Conservation (phyloP, 2,113 vertebrate genomes). For the Sylvietta virens region DNA sequence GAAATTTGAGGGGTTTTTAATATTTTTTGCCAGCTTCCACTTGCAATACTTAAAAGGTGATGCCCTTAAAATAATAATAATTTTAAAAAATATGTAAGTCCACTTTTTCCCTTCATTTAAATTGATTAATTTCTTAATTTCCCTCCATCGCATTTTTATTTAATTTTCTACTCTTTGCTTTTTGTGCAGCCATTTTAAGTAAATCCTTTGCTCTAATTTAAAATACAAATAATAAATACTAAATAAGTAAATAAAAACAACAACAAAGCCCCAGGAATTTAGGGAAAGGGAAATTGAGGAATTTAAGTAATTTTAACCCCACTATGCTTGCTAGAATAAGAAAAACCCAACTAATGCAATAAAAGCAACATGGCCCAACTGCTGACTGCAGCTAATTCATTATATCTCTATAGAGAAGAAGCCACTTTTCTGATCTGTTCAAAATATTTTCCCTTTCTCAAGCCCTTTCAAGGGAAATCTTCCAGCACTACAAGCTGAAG, state of each 20-base stretch:
- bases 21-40: background rate
- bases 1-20: accelerated
- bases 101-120: background rate
- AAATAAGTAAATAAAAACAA: background rate
- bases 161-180: background rate
- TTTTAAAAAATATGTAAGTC: accelerated
- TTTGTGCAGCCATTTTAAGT: background rate
- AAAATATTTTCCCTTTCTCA: background rate
- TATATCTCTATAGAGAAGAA: background rate
- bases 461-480: background rate
- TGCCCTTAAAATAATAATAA: background rate
- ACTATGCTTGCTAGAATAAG: background rate
- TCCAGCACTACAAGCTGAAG: background rate
- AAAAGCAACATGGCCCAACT: background rate
- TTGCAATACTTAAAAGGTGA: background rate
- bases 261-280: background rate
- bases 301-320: background rate
- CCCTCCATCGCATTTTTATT: background rate
- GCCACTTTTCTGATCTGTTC: background rate
- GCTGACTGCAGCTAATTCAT: background rate
- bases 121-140: background rate
- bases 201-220: background rate
- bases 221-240: background rate
- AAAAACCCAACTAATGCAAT: background rate
- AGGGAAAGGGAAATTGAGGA: background rate